phyloP scores from a whole-genome alignment of 2,797 vertebrate genomes.

The Salarias fasciatus region DNA sequence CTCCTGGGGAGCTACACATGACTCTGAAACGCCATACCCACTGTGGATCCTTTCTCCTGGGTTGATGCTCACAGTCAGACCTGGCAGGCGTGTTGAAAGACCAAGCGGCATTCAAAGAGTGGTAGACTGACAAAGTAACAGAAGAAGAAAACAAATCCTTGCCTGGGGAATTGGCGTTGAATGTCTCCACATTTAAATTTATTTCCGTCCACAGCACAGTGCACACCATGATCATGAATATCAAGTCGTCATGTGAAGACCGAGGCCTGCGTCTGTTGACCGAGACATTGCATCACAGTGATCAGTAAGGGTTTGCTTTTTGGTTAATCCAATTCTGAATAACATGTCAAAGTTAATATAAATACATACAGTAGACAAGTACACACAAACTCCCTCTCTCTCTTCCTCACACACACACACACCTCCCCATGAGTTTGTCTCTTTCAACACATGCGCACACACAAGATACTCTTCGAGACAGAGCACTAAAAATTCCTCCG shows the following conservation, averaged over 20 bases:
- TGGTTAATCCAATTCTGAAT: slow-evolving; percentile 35
- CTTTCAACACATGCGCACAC: not conserved
- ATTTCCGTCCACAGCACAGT: not conserved
- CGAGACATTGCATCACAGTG: slow-evolving; percentile 19
- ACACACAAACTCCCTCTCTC: not conserved
- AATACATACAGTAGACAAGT: slow-evolving; percentile 5
- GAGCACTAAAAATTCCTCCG: slow-evolving; percentile 14
- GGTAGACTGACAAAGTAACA: not conserved
- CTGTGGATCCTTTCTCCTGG: slow-evolving; percentile 4
- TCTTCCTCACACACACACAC: not conserved
- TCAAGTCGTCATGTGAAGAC: slow-evolving; percentile 14
- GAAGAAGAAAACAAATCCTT: slow-evolving; percentile 10
- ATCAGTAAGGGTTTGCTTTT: slow-evolving; percentile 11
- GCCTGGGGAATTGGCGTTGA: slow-evolving; percentile 1
- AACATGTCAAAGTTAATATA: slow-evolving; percentile 41
- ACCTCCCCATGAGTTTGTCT: no score
- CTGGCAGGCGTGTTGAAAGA: slow-evolving; percentile 11
- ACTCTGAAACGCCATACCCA: slow-evolving; percentile 25
- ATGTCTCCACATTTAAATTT: slow-evolving; percentile 13
- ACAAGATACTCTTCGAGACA: slow-evolving; percentile 1
- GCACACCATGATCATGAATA: slow-evolving; percentile 18
- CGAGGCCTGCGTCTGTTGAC: not conserved
- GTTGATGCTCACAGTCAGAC: slow-evolving; percentile 31
- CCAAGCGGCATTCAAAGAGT: not conserved
- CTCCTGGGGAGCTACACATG: slow-evolving; percentile 24